Percentiles rank a stretch among this genome's conserved stretches.
phyloP scores from a whole-genome alignment of 2,113 vertebrate genomes.

The Tiliqua scincoides region DNA sequence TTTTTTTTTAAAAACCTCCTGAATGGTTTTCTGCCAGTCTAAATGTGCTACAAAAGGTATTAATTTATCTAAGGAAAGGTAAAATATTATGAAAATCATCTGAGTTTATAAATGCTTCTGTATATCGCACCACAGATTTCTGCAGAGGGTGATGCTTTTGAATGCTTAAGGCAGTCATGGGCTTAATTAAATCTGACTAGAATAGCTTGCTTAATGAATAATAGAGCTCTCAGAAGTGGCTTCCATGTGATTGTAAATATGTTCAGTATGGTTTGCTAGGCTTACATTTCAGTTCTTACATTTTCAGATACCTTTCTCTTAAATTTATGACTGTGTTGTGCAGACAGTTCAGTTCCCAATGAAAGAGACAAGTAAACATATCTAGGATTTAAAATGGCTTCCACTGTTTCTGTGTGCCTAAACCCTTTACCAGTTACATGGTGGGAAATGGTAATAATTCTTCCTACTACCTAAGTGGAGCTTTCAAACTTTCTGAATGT shows the following conservation, averaged over 20 bases:
- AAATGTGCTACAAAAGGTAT: background rate
- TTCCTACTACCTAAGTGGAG: background rate
- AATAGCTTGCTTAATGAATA: slow-evolving; percentile 24
- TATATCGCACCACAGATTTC: background rate
- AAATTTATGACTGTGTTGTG: background rate
- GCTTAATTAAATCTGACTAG: slow-evolving; percentile 20
- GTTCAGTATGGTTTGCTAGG: background rate
- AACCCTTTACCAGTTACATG: background rate
- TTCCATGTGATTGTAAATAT: background rate
- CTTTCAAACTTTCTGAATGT: background rate
- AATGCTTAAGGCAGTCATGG: background rate
- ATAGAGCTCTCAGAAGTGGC: background rate
- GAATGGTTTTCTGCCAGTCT: background rate
- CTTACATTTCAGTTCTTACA: background rate
- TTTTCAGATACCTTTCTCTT: background rate
- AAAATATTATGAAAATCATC: background rate
- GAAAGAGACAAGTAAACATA: background rate
- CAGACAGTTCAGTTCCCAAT: background rate
- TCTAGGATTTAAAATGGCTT: background rate
- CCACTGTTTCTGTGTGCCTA: background rate
- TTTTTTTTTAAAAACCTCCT: background rate
- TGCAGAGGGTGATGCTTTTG: background rate
- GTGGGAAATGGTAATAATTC: background rate
- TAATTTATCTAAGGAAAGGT: background rate
- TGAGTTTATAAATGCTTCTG: background rate